Evolutionary conservation across 2,113 vertebrate species (phyloP).

Genomic region (Varanus komodoensis): DNA sequence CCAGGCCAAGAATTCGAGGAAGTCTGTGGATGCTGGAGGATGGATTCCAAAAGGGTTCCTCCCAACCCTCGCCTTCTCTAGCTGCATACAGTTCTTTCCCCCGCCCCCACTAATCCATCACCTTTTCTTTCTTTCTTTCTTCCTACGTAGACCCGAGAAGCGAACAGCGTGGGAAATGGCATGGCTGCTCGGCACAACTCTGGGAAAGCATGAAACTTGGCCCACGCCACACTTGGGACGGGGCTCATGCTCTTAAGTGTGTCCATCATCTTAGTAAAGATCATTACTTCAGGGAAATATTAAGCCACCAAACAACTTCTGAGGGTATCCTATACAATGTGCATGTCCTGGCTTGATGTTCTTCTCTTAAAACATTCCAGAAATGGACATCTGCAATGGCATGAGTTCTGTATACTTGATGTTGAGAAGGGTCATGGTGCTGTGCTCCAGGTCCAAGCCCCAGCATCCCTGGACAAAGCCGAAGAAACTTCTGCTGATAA

Average conservation of each 20-base stretch:
- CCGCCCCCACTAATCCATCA: not conserved
- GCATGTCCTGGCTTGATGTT: not conserved
- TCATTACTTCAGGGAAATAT: fast-evolving
- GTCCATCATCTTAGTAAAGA: slow-evolving; percentile 20
- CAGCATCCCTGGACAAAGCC: too few species aligned
- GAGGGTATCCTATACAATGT: not conserved
- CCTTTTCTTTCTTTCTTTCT: not conserved
- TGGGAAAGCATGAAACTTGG: slow-evolving; percentile 35
- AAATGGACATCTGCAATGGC: not conserved
- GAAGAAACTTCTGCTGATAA: too few species aligned
- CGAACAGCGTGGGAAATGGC: slow-evolving; percentile 28
- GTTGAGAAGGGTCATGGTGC: not conserved
- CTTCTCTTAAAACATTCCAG: not conserved
- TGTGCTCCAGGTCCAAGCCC: too few species aligned
- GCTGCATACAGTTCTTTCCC: too few species aligned
- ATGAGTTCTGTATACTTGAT: not conserved
- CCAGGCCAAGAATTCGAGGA: too few species aligned
- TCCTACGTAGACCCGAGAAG: slow-evolving; percentile 50
- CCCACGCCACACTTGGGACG: slow-evolving; percentile 43
- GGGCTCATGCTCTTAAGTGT: slow-evolving; percentile 30
- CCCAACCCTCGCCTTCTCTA: too few species aligned
- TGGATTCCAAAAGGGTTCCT: too few species aligned
- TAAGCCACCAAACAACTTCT: not conserved
- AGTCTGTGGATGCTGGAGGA: too few species aligned
- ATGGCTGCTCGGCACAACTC: slow-evolving; percentile 28